Conservation (phyloP, 2,888 invertebrate genomes). For the Pyrocoelia pectoralis region DNA sequence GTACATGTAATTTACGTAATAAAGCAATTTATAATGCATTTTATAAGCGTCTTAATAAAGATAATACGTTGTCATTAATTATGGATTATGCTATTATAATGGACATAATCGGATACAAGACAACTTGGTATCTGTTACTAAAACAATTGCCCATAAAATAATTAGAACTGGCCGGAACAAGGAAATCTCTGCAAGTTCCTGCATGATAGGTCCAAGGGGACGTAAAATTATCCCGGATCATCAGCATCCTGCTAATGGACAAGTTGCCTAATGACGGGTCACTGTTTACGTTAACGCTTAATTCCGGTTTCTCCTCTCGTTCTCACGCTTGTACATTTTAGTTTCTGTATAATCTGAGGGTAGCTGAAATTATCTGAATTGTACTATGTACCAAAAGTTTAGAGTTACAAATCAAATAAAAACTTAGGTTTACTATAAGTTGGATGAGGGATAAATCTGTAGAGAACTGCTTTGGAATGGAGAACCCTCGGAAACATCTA, state of each 20-base stretch:
- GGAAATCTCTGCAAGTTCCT: constrained; percentile 50
- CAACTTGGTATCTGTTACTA: constrained; percentile 27
- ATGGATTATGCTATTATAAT: constrained; percentile 1
- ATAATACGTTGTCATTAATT: not conserved
- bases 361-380: constrained; percentile 1
- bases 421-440: constrained; percentile 7
- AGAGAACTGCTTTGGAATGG: constrained; percentile 28
- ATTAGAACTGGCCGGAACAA: constrained; percentile 47
- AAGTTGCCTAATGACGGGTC: constrained; percentile 55
- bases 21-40: too few species aligned
- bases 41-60: too few species aligned
- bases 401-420: constrained; percentile 10
- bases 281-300: constrained; percentile 54
- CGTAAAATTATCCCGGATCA: constrained; percentile 51
- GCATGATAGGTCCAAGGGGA: constrained; percentile 48
- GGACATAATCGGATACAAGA: constrained; percentile 10
- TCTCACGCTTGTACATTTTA: constrained; percentile 20
- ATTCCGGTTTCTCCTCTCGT: constrained; percentile 43
- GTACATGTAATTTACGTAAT: too few species aligned
- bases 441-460: constrained; percentile 20
- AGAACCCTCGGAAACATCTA: constrained; percentile 38
- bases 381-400: not conserved
- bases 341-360: constrained; percentile 13
- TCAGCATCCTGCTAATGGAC: constrained; percentile 53
- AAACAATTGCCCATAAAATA: constrained; percentile 44